Evolutionary conservation across 2,888 invertebrate genomes (phyloP).

Genomic region (Hirtodrosophila histrioides): DNA sequence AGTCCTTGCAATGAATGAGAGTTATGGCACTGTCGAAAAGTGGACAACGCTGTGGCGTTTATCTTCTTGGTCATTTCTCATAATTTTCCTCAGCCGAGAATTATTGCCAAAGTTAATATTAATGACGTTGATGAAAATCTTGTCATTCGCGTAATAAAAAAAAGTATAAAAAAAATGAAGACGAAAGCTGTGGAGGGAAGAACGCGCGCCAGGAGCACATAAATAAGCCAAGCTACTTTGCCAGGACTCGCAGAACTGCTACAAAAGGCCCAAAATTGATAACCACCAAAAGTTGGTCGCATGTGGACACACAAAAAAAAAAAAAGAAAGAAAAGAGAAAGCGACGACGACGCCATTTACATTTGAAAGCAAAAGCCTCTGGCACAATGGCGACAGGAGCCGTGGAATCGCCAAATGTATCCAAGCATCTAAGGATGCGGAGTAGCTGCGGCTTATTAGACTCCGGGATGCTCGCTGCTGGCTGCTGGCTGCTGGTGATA

Average conservation of each 20-base stretch:
- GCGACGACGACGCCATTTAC: slow-evolving; percentile 65
- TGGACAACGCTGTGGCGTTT: slow-evolving; percentile 58
- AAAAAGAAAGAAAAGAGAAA: too few relatives aligned
- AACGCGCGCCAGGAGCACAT: slow-evolving; percentile 57
- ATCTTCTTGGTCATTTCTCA: slow-evolving; percentile 78
- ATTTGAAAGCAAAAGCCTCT: slow-evolving; percentile 69
- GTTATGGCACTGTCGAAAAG: slow-evolving; percentile 74
- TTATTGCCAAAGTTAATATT: slow-evolving; percentile 81
- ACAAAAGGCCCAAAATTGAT: slow-evolving; percentile 75
- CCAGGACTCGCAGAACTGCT: slow-evolving; percentile 35
- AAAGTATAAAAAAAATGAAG: slow-evolving; percentile 35
- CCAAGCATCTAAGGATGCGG: slow-evolving; percentile 15
- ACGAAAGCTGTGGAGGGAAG: slow-evolving; percentile 20
- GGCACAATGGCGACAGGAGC: slow-evolving; percentile 57
- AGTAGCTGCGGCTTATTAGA: slow-evolving; percentile 65
- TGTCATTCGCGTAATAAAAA: slow-evolving; percentile 73
- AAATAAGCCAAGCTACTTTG: slow-evolving; percentile 57
- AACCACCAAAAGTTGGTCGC: slow-evolving; percentile 65
- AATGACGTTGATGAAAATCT: slow-evolving; percentile 82
- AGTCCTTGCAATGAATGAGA: slow-evolving; percentile 31
- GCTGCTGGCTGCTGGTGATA: slow-evolving; percentile 64
- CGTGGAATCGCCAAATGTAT: slow-evolving; percentile 32
- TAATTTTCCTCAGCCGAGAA: slow-evolving; percentile 78
- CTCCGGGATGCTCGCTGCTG: slow-evolving; percentile 1
- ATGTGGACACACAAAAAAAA: slow-evolving; percentile 53